phyloP scores from a whole-genome alignment of 2,797 vertebrate genomes.

The Micromesistius poutassou region DNA sequence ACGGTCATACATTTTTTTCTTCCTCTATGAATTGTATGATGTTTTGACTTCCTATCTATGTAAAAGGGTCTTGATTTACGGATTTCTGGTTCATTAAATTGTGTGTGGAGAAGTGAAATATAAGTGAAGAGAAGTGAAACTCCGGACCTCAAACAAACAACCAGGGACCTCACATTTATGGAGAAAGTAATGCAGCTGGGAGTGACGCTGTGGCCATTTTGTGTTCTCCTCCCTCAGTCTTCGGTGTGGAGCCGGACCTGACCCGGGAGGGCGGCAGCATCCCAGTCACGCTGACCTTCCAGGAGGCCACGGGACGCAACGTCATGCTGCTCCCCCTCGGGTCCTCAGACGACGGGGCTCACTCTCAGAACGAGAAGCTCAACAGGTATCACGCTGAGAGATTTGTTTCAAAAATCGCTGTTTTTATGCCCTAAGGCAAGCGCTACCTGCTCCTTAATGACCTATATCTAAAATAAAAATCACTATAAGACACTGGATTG shows the following conservation, averaged over 20 bases:
- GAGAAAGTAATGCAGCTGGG: no score
- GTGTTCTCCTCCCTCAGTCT: conserved; percentile 71
- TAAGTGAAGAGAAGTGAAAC: neutral
- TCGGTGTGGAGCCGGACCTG: conserved; percentile 93
- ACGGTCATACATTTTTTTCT: no score
- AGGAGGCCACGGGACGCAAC: conserved; percentile 93
- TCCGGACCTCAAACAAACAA: neutral
- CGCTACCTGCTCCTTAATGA: no score
- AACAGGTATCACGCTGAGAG: conserved; percentile 81
- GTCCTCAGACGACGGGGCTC: conserved; percentile 92
- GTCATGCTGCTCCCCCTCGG: conserved; percentile 96
- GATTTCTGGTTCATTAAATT: neutral
- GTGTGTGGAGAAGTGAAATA: neutral
- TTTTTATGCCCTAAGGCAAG: neutral
- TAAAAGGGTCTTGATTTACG: neutral
- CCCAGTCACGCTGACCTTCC: conserved; percentile 94
- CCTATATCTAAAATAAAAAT: neutral
- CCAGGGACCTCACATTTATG: neutral
- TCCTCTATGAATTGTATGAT: no score
- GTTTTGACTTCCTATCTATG: no score
- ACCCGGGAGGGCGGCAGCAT: conserved; percentile 96
- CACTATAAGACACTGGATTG: no score
- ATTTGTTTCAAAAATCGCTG: neutral
- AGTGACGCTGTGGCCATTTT: neutral
- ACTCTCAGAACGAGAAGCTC: conserved; percentile 97